Evolutionary conservation across 2,797 vertebrate genomes (phyloP).

Genomic region (Sebastes hubbsi): DNA sequence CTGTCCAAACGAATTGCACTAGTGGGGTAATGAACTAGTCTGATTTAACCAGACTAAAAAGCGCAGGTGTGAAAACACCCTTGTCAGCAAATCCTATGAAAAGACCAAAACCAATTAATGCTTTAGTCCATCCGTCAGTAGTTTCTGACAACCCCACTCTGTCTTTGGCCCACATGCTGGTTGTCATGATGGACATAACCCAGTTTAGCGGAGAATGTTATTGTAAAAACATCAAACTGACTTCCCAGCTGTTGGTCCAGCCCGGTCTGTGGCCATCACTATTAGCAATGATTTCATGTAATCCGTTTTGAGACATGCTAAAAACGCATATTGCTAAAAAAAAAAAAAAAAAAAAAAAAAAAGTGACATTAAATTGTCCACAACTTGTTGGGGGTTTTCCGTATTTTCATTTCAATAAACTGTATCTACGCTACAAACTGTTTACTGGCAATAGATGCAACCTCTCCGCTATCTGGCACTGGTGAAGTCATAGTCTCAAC

Average conservation of each 20-base stretch:
- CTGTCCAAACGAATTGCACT: not conserved
- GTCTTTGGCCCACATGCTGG: not conserved
- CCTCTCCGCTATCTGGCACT: not conserved
- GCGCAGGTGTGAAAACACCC: not conserved
- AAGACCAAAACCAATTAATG: not conserved
- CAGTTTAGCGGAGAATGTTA: not conserved
- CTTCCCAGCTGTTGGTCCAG: slow-evolving; percentile 14
- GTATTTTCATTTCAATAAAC: not conserved
- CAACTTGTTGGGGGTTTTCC: not conserved
- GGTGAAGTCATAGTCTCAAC: slow-evolving; percentile 4
- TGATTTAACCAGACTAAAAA: not conserved
- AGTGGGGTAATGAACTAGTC: not conserved
- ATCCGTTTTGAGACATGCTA: not conserved
- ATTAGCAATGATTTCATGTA: not conserved
- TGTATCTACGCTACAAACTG: not conserved
- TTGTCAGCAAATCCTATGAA: not conserved
- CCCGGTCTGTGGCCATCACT: not conserved
- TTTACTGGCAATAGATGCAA: not conserved
- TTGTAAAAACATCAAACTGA: not conserved
- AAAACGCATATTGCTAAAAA: not conserved
- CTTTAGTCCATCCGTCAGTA: not conserved
- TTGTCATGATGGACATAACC: not conserved
- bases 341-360: too few species aligned
- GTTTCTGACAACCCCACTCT: not conserved
- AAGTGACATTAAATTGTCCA: not conserved